A percentile compares a stretch with the other conserved stretches of the same genome.
Conservation (phyloP, 2,888 invertebrate species). For the Colletes collaris region DNA sequence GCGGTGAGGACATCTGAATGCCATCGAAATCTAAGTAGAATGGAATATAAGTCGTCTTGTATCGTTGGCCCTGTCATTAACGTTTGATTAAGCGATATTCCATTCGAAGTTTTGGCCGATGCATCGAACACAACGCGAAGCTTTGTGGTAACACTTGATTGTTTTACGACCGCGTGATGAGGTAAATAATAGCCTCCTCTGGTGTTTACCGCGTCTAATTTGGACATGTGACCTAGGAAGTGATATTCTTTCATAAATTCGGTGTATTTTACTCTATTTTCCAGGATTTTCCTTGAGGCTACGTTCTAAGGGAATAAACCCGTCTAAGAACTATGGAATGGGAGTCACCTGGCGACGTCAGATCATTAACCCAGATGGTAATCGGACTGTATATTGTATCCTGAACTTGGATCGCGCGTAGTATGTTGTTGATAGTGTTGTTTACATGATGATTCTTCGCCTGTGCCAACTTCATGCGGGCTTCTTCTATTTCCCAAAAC, state of each 20-base stretch:
- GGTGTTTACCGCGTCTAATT: background rate
- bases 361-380: too few relatives aligned
- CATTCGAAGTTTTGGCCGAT: conserved; percentile 9
- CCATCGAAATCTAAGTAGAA: conserved; percentile 3
- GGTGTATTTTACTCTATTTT: background rate
- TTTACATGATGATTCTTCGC: conserved; percentile 12
- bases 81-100: conserved; percentile 19
- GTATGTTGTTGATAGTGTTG: conserved; percentile 16
- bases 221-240: conserved; percentile 19
- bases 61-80: conserved; percentile 11
- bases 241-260: conserved; percentile 9
- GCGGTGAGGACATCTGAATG: too few relatives aligned
- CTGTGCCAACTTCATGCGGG: too few relatives aligned
- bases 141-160: conserved; percentile 8
- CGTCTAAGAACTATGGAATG: background rate
- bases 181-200: conserved; percentile 23
- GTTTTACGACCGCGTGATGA: conserved; percentile 18
- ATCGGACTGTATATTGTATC: conserved; percentile 20
- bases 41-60: conserved; percentile 6
- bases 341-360: conserved; percentile 14
- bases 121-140: conserved; percentile 32
- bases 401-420: conserved; percentile 7
- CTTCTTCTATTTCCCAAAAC: conserved; percentile 39
- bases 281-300: background rate
- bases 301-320: conserved; percentile 8